These are phyloP conservation scores for Doryteuthis pealeii DNA, from an alignment of 1,140 invertebrate genomes.

Conservation along the genomic window DNA sequence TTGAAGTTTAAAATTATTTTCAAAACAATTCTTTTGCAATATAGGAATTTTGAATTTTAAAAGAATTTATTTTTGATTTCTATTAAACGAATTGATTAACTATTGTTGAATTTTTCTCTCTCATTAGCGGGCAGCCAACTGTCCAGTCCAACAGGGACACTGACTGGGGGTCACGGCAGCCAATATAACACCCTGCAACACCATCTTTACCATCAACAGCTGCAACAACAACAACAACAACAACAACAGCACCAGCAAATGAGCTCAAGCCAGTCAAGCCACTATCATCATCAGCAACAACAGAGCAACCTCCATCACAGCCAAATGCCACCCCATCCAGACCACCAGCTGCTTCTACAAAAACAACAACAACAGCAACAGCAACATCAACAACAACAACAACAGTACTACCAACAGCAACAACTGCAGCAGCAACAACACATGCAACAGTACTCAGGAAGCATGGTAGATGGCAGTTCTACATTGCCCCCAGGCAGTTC, in stretches of 20 bases:
- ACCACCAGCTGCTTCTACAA: slow-evolving; percentile 5
- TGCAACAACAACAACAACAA: slow-evolving; percentile 24
- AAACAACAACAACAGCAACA: slow-evolving; percentile 36
- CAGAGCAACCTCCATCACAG: slow-evolving; percentile 10
- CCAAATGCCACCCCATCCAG: slow-evolving; percentile 20
- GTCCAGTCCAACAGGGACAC: slow-evolving; percentile 35
- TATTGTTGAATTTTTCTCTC: slow-evolving; percentile 4
- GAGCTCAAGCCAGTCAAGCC: slow-evolving; percentile 2
- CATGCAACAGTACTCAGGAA: slow-evolving; percentile 19
- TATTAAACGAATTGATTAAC: too few species aligned
- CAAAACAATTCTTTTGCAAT: too few species aligned
- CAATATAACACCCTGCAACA: slow-evolving; percentile 24
- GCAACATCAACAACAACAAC: slow-evolving; percentile 36
- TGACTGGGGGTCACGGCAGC: slow-evolving; percentile 12
- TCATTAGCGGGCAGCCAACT: slow-evolving; percentile 25
- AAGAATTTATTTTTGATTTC: too few species aligned
- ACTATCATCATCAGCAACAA: slow-evolving; percentile 10
- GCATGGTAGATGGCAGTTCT: slow-evolving; percentile 22
- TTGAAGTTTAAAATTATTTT: too few species aligned
- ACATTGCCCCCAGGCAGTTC: slow-evolving; percentile 19
- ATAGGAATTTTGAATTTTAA: too few species aligned
- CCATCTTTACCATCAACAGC: slow-evolving; percentile 29
- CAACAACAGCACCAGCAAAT: slow-evolving; percentile 14
- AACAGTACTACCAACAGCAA: slow-evolving; percentile 20
- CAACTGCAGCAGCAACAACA: slow-evolving; percentile 21